phyloP scores from a whole-genome alignment of 2,113 vertebrate species.

The Lophochroa leadbeateri region DNA sequence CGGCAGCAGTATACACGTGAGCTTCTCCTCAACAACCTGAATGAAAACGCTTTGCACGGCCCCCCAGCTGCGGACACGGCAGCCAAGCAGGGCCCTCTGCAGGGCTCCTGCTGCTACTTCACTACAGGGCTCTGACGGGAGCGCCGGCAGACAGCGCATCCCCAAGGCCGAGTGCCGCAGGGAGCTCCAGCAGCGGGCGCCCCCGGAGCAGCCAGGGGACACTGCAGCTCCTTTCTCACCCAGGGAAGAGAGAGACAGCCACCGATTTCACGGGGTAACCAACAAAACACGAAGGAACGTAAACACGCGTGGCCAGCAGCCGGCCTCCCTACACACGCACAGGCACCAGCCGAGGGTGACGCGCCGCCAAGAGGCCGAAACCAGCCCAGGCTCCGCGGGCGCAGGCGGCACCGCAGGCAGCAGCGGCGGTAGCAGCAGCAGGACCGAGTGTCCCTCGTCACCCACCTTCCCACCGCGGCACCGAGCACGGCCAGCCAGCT shows the following conservation, averaged over 20 bases:
- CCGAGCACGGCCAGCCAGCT: not conserved
- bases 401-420: no score
- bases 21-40: not conserved
- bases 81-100: accelerated
- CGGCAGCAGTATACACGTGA: accelerated
- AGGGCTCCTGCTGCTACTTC: accelerated
- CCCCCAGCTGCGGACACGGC: not conserved
- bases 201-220: not conserved
- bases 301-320: accelerated
- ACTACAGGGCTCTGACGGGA: accelerated
- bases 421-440: no score
- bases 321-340: not conserved
- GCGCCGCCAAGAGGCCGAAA: not conserved
- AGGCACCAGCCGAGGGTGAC: not conserved
- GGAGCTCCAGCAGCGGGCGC: no score
- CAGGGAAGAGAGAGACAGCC: accelerated
- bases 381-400: not conserved
- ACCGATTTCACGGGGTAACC: no score
- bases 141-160: accelerated
- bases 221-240: not conserved
- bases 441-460: not conserved
- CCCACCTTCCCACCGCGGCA: not conserved
- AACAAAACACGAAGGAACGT: no score
- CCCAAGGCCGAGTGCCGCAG: accelerated
- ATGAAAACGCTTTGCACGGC: accelerated